These are phyloP conservation scores for Drosophila subpulchrella DNA, from an alignment of 1,140 invertebrate genomes.

Conservation along the genomic window DNA sequence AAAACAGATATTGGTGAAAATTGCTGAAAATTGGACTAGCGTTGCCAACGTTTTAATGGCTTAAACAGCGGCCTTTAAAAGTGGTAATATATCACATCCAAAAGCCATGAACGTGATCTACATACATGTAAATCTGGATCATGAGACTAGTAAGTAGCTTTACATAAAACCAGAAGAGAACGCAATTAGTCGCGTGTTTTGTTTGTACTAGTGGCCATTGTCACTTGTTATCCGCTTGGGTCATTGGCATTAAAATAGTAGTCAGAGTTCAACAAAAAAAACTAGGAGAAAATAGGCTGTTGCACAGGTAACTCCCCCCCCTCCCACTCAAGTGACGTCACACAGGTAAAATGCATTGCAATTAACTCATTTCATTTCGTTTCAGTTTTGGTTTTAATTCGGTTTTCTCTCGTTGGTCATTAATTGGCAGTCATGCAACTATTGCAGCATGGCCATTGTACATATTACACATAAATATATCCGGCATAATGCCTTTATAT, in stretches of 20 bases:
- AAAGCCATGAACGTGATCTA: conserved; percentile 18
- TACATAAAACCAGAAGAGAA: conserved; percentile 25
- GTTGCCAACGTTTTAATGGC: conserved; percentile 11
- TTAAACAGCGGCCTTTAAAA: not conserved
- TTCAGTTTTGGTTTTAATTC: conserved; percentile 69
- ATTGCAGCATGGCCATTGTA: conserved; percentile 40
- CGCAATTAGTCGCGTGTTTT: conserved; percentile 40
- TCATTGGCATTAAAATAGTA: conserved; percentile 58
- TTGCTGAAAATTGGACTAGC: conserved; percentile 6
- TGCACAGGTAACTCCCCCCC: conserved; percentile 11
- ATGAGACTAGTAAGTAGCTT: conserved; percentile 22
- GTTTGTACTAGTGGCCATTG: conserved; percentile 38
- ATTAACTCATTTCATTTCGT: conserved; percentile 59
- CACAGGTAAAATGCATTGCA: conserved; percentile 45
- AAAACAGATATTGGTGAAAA: conserved; percentile 10
- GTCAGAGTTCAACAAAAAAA: conserved; percentile 8
- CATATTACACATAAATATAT: conserved; percentile 18
- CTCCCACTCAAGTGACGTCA: conserved; percentile 54
- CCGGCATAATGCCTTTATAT: conserved; percentile 36
- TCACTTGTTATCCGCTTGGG: conserved; percentile 52
- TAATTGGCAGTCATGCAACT: conserved; percentile 70
- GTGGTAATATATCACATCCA: not conserved
- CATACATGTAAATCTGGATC: conserved; percentile 26
- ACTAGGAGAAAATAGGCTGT: not conserved
- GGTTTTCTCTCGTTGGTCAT: conserved; percentile 62